Base-by-base conservation (phyloP, 2,113 vertebrate species). In the Arothron firmamentum region DNA sequence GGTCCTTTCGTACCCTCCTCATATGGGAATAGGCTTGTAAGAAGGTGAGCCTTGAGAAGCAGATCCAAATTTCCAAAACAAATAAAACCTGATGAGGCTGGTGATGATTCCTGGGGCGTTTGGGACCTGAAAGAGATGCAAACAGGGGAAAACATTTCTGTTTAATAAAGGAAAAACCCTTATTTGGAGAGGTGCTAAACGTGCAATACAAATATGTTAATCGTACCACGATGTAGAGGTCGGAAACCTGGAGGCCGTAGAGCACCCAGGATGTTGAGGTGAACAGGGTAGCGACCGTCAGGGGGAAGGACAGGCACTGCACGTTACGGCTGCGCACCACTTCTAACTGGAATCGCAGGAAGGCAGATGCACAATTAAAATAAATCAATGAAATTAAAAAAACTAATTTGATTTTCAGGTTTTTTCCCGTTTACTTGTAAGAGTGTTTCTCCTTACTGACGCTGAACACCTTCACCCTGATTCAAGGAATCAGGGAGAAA, bases 21-120 rank as follows among this genome's bases (percentile, higher is more conserved):
- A 96, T 79, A 90, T 76, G 0, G 81, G 88, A 59, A 95, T 43
- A 15, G 86, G 56, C 38, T 85, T 91, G 59, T 91, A 92, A 47
- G 85, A 48, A 20, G 86, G 79, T 8, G 74, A 89, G 8, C 86
- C 83, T 42, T 80, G 81, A 51, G 71, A 68, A 0, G 62, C 51
- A 0, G 87, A 56, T 0, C 85, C 59, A 59, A 92, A 98, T 21
- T 52, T 80, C 92, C 90, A 90, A 84, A 98, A 98, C 42, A 98
- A 89, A 88, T 92, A 94, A 68, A 98, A 91, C 20, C 95, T 83
- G 61, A 96, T 60, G 6, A 93, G 6, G 59, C 95, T 98, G 77
- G 96, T 97, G 68, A 93, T 0, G 0, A 98, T 92, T 8, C 96
- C 96, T 0, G 96, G 95, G 1, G 90, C 53, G 52, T 98, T 98